Evolutionary conservation across 2,888 invertebrate species (phyloP), one percentile per base, ranked within the genome.

Genomic region (Tetragonisca angustula): DNA sequence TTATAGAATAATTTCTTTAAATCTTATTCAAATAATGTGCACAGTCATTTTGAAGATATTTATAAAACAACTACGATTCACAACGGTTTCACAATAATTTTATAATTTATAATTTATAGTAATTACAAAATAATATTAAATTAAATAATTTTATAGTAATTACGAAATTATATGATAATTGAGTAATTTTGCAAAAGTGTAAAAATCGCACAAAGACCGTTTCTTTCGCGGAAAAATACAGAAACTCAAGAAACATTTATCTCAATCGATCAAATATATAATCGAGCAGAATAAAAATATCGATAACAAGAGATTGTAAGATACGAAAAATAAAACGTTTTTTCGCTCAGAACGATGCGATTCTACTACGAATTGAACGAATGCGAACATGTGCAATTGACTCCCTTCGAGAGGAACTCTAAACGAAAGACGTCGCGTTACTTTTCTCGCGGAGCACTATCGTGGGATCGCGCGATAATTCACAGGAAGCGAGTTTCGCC

Each of bases 381-480:
- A 15, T 56, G n/a, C 17, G 19, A 19, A 27, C 2, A 17, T 17
- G 27, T 11, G 17, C 4, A 19, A 19, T 2, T 19, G 9, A 17
- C 4, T 19, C 19, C 4, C 56, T 3, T 21, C 27, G 4, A n/a
- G 36, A 17, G 4, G 9, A 19, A 17, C 11, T 11, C 4, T 0
- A 21, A 17, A 52, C 19, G 15, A 15, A 17, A 19, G 2, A 17
- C 52, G 9, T 24, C 27, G 9, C 13, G 6, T 11, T 19, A 27
- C 17, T 17, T 61, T 52, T 2, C 21, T 17, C 4, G 52, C n/a
- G 13, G 54, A 68, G 19, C 59, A 11, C 19, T 27, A 9, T 43
- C 24, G 49, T 27, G 19, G 11, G 24, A 73, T 59, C n/a, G 56
- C 17, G 6, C 4, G 36, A 54, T 64, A 83, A 81, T 65, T 73